phyloP scores from a whole-genome alignment of 2,888 invertebrate genomes.

The Galeruca laticollis region DNA sequence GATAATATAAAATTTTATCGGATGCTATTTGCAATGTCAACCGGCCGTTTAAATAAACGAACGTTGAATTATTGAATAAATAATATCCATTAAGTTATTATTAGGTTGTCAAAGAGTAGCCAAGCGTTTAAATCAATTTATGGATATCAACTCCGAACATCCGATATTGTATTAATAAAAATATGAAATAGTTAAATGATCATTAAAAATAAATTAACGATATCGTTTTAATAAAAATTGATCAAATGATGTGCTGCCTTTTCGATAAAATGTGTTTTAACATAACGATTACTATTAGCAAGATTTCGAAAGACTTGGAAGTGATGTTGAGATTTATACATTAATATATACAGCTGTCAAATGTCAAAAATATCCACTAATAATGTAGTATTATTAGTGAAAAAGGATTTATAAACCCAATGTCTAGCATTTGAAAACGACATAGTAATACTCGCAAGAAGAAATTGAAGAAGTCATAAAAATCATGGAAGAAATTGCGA shows the following conservation, averaged over 20 bases:
- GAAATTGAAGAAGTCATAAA: no score
- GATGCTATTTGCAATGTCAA: constrained; percentile 35
- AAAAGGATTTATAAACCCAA: no score
- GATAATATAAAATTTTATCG: constrained; percentile 40
- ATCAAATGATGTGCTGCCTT: background rate
- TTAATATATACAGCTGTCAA: no score
- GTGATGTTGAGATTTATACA: no score
- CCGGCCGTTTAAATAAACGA: constrained; percentile 37
- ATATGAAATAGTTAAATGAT: constrained; percentile 21
- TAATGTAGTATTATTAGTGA: no score
- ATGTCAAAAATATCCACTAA: no score
- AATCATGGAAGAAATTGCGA: no score
- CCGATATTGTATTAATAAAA: constrained; percentile 28
- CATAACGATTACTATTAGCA: no score
- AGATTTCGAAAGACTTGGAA: no score
- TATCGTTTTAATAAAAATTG: constrained; percentile 8
- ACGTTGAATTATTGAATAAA: constrained; percentile 45
- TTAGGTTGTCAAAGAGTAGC: constrained; percentile 42
- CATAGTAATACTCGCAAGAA: no score
- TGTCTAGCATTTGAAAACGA: no score
- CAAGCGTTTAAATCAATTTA: constrained; percentile 39
- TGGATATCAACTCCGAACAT: constrained; percentile 22
- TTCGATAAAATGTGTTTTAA: no score
- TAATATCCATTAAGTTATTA: constrained; percentile 45
- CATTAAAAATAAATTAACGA: constrained; percentile 8